Conservation (phyloP, 2,113 vertebrate species). For the Phylloscopus trochiloides region DNA sequence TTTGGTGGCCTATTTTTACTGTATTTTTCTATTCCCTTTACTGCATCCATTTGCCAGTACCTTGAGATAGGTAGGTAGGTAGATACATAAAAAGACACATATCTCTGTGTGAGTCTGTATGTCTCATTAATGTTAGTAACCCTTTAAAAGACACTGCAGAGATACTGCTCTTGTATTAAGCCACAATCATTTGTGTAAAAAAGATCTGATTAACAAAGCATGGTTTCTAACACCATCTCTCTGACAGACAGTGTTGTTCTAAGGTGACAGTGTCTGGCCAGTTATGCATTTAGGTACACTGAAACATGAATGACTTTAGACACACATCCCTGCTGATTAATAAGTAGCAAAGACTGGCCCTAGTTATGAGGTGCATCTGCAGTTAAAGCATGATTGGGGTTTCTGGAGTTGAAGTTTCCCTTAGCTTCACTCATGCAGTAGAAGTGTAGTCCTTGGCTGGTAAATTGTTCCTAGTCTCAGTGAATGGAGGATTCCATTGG, state of each 20-base stretch:
- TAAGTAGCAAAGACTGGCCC: background rate
- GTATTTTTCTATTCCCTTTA: background rate
- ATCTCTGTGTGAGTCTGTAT: accelerated
- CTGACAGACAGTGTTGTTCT: background rate
- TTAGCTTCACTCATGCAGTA: background rate
- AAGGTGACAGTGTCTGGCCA: background rate
- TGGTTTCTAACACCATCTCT: background rate
- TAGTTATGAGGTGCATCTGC: background rate
- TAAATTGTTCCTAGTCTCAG: background rate
- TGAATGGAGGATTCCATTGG: background rate
- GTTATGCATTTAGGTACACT: background rate
- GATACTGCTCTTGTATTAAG: background rate
- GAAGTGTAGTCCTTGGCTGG: background rate
- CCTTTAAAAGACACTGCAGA: background rate
- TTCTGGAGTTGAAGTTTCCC: background rate
- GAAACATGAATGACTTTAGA: background rate
- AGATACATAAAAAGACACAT: background rate
- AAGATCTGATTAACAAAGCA: background rate
- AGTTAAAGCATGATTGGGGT: background rate
- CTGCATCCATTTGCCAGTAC: background rate
- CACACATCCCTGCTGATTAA: background rate
- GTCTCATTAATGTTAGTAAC: background rate
- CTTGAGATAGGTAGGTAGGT: background rate
- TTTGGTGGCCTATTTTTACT: background rate
- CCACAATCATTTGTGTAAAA: background rate